Percentiles rank a stretch among this genome's conserved stretches.
Evolutionary conservation across 2,113 vertebrate genomes (phyloP).

Genomic region (Mormoops blainvillei): DNA sequence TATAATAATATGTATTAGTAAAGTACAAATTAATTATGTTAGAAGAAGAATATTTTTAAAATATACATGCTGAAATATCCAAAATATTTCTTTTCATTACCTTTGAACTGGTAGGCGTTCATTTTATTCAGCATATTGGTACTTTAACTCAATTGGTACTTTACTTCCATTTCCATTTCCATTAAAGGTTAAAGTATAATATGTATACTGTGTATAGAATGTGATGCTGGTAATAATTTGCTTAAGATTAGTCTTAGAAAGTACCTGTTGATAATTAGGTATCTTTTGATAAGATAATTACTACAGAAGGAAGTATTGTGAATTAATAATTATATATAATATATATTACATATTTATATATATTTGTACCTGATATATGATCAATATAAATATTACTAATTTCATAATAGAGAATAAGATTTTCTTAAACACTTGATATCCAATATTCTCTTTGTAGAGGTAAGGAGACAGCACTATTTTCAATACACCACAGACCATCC

Average conservation of each 20-base stretch:
- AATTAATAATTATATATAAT: neutral
- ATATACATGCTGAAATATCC: neutral
- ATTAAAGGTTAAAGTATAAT: neutral
- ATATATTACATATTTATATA: neutral
- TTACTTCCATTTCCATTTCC: neutral
- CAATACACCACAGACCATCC: neutral
- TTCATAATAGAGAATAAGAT: neutral
- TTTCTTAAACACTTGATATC: neutral
- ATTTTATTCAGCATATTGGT: neutral
- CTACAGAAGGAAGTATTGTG: neutral
- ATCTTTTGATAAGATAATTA: neutral
- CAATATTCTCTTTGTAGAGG: neutral
- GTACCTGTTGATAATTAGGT: neutral
- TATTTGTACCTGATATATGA: neutral
- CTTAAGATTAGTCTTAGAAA: neutral
- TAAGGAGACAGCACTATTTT: neutral
- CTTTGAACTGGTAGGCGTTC: constrained; percentile 14
- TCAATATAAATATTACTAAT: neutral
- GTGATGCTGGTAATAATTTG: neutral
- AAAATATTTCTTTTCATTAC: neutral
- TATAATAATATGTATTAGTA: constrained; percentile 1
- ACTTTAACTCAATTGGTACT: neutral
- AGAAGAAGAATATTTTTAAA: neutral
- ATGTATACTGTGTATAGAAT: neutral
- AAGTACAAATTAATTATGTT: neutral